These are phyloP conservation scores for Ceramica pisi DNA, from an alignment of 2,888 invertebrate genomes.

Conservation along the genomic window DNA sequence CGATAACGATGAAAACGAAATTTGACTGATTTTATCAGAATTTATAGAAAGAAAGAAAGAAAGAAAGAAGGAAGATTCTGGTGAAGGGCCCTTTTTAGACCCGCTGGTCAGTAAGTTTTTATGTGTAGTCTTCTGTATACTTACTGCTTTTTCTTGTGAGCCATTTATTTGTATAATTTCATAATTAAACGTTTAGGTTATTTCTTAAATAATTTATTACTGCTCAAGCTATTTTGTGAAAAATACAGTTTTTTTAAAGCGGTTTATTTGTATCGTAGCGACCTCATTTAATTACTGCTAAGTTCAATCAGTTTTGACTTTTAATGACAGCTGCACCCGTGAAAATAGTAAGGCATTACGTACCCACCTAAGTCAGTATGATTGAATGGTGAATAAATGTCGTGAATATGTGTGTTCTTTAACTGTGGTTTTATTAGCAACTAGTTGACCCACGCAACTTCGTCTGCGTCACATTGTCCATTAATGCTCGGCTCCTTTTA, in stretches of 20 bases:
- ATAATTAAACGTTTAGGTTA: background rate
- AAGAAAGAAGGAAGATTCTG: too few species aligned
- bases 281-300: background rate
- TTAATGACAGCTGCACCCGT: background rate
- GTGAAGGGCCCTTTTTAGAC: too few species aligned
- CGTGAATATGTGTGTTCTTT: background rate
- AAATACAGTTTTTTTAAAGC: background rate
- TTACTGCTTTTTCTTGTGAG: background rate
- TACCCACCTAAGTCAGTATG: too few species aligned
- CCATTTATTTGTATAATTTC: background rate
- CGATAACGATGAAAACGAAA: too few species aligned
- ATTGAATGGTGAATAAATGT: constrained; percentile 1
- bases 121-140: background rate
- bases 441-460: too few species aligned
- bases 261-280: background rate
- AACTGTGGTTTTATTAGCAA: background rate
- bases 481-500: too few species aligned
- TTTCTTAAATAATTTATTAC: background rate
- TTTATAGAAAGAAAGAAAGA: too few species aligned
- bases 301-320: background rate
- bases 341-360: background rate
- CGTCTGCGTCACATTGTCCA: too few species aligned
- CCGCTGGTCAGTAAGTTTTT: background rate
- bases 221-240: background rate
- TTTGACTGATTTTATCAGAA: too few species aligned